Evolutionary conservation across 2,797 vertebrate genomes (phyloP), one percentile per base, ranked within the genome.

Genomic region (Danionella dracula): DNA sequence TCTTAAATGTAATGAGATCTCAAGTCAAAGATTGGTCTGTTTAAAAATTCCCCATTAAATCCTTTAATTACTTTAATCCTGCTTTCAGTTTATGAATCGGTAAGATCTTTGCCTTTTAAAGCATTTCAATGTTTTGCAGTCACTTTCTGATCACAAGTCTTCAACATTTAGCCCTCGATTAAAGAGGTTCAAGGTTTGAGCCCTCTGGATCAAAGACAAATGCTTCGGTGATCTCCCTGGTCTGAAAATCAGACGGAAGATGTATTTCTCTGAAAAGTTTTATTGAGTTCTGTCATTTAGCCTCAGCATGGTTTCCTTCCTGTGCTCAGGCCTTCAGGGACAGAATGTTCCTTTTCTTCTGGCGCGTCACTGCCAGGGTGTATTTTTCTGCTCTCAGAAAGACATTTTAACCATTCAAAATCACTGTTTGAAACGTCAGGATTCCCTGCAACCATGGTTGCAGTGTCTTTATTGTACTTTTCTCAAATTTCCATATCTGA

Each of bases 331-430:
- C 59, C 51, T 70, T 13, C 32, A 41, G 42, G 58, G 51, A 49
- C 63, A 40, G 41, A 70, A 63, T 63, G 59, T 49, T 41, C 27
- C 4, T 56, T 12, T 11, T 21, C 19, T 40, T 32, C 31, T 5
- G 12, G 42, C 12, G 16, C 40, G 48, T 20, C 21, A 48, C 41
- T 17, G 17, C 11, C 13, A 46, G 16, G 17, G 67, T 4, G 50
- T 46, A 31, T 45, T 19, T 15, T 5, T 29, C 66, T 5, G 57
- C 12, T 15, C 8, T 40, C 32, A 37, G 17, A 55, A 11, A 37
- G 19, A 2, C 8, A 50, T 17, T 54, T 15, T 21, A 15, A 44
- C 44, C 4, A 53, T 23, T 48, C 16, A 42, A 51, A 12, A 34
- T 53, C 34, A 51, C 12, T 11, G 35, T 19, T 41, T n/a, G 16